Evolutionary conservation across 1,140 invertebrate species (phyloP).

Genomic region (Papilio helenus): DNA sequence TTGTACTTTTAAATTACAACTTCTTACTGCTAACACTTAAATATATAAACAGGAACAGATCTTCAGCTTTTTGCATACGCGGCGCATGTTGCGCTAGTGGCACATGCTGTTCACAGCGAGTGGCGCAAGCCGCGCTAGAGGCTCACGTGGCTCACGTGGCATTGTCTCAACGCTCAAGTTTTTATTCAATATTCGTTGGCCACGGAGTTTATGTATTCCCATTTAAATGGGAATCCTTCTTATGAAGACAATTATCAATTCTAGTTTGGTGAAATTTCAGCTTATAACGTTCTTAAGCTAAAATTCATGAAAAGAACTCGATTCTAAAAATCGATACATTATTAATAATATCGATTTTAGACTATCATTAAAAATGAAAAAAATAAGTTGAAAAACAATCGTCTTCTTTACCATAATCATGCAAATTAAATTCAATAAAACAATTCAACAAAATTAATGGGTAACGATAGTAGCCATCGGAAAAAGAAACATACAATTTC

Average conservation of each 20-base stretch:
- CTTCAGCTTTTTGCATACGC: not conserved
- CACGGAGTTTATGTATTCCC: no score
- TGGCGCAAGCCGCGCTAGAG: no score
- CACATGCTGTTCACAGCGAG: no score
- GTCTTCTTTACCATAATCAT: not conserved
- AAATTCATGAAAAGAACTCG: not conserved
- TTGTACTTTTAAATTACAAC: conserved; percentile 36
- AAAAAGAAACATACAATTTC: not conserved
- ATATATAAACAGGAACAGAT: conserved; percentile 30
- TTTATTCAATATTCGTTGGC: no score
- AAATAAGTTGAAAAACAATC: not conserved
- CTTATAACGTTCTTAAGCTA: not conserved
- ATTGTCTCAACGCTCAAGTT: not conserved
- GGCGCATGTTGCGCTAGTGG: not conserved
- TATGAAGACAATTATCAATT: not conserved
- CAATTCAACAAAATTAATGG: not conserved
- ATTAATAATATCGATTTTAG: not conserved
- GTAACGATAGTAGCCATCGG: not conserved
- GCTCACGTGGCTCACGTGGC: not conserved
- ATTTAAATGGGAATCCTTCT: no score
- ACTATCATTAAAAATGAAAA: not conserved
- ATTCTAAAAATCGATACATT: not conserved
- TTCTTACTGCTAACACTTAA: conserved; percentile 9
- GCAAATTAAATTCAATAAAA: not conserved
- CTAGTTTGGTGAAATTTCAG: not conserved